A percentile compares a stretch with the other conserved stretches of the same genome.
phyloP scores from a whole-genome alignment of 2,113 vertebrate species.

The Pithys albifrons region DNA sequence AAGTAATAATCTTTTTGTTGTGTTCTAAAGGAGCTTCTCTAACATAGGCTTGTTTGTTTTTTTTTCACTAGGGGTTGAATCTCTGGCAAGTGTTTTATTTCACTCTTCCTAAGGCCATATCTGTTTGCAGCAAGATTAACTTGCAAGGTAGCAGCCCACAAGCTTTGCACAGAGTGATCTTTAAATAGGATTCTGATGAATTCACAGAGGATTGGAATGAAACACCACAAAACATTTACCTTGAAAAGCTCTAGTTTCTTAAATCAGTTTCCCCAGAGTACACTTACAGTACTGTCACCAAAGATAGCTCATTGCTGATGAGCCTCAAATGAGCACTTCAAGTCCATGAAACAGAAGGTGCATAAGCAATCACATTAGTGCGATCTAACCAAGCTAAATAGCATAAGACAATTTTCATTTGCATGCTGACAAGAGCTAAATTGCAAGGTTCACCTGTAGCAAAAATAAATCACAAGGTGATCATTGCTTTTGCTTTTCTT shows the following conservation, averaged over 20 bases:
- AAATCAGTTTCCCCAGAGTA: neutral
- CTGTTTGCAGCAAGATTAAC: neutral
- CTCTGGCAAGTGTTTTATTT: neutral
- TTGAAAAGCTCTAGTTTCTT: slow-evolving; percentile 33
- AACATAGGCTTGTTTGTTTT: neutral
- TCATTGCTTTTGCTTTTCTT: slow-evolving; percentile 27
- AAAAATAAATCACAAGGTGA: slow-evolving; percentile 33
- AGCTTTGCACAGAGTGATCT: neutral
- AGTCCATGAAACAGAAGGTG: slow-evolving; percentile 29
- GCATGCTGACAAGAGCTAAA: slow-evolving; percentile 26
- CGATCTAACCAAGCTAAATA: slow-evolving; percentile 26
- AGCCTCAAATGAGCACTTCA: slow-evolving; percentile 35
- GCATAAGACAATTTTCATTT: slow-evolving; percentile 40
- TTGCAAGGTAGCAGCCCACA: neutral
- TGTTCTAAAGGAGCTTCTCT: neutral
- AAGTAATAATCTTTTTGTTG: neutral
- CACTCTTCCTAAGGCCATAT: neutral
- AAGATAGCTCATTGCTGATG: slow-evolving; percentile 48
- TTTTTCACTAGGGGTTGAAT: neutral
- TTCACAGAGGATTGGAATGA: neutral
- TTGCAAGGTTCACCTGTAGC: slow-evolving; percentile 39
- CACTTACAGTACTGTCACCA: slow-evolving; percentile 51
- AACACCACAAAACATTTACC: slow-evolving; percentile 30
- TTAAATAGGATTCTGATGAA: slow-evolving; percentile 37
- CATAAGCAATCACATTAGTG: slow-evolving; percentile 41